These are phyloP conservation scores for Corythucha ciliata DNA, from an alignment of 2,888 invertebrate species.

Conservation along the genomic window DNA sequence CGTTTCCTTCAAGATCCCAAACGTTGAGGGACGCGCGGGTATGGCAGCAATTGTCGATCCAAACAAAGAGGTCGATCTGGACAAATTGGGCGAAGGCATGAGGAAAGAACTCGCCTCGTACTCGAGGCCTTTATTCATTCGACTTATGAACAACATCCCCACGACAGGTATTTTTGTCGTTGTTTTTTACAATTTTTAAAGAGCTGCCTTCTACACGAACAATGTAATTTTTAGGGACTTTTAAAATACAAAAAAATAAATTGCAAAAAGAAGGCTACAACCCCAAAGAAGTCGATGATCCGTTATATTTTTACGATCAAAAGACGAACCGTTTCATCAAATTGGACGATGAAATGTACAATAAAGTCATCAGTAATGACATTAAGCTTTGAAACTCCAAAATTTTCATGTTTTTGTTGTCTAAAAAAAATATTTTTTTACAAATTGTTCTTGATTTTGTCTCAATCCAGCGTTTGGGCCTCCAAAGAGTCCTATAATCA, in stretches of 20 bases:
- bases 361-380: too few species aligned
- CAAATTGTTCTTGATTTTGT: too few species aligned
- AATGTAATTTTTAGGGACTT: conserved; percentile 64
- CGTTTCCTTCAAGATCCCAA: conserved; percentile 37
- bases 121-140: conserved; percentile 51
- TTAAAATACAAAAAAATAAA: conserved; percentile 90
- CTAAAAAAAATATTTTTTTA: too few species aligned
- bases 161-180: conserved; percentile 50
- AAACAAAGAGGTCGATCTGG: conserved; percentile 39
- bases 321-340: conserved; percentile 42
- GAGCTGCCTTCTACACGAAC: neutral
- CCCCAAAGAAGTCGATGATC: conserved; percentile 46
- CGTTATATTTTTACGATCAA: conserved; percentile 44
- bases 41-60: conserved; percentile 51
- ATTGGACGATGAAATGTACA: conserved; percentile 40
- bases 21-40: conserved; percentile 47
- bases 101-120: conserved; percentile 45
- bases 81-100: conserved; percentile 38
- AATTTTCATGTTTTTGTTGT: too few species aligned
- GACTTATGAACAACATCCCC: conserved; percentile 46
- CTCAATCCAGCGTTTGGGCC: too few species aligned
- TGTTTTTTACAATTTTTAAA: neutral
- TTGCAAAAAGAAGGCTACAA: conserved; percentile 84
- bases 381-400: too few species aligned
- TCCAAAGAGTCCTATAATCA: too few species aligned